A percentile compares a stretch with the other conserved stretches of the same genome.
Evolutionary conservation across 2,888 invertebrate species (phyloP).

Genomic region (Catocala sponsa): DNA sequence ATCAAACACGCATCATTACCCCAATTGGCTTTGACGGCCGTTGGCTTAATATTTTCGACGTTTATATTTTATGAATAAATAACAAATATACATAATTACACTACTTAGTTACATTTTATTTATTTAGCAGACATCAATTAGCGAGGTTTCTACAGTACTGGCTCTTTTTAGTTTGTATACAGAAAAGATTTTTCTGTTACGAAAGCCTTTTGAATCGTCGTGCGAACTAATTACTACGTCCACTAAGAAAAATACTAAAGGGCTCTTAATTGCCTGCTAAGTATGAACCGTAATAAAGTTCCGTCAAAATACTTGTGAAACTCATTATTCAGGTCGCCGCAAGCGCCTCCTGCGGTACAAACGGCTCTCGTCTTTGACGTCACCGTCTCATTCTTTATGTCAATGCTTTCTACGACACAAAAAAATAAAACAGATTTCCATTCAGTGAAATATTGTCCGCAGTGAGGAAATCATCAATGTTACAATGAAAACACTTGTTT

Average conservation of each 20-base stretch:
- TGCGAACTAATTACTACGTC: constrained; percentile 58
- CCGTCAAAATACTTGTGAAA: constrained; percentile 67
- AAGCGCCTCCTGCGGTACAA: constrained; percentile 52
- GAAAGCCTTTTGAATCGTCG: constrained; percentile 46
- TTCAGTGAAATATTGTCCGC: constrained; percentile 40
- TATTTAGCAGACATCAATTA: constrained; percentile 23
- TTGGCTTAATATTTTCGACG: too few species aligned
- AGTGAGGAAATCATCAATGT: constrained; percentile 39
- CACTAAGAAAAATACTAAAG: constrained; percentile 61
- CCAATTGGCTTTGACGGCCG: neutral
- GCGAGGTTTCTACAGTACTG: constrained; percentile 17
- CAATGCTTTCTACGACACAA: constrained; percentile 36
- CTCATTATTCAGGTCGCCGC: constrained; percentile 64
- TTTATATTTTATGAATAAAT: too few species aligned
- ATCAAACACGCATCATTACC: too few species aligned
- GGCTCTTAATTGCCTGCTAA: constrained; percentile 65
- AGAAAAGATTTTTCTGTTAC: constrained; percentile 34
- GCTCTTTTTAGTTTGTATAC: constrained; percentile 19
- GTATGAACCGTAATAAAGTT: constrained; percentile 64
- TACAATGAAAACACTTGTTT: constrained; percentile 49
- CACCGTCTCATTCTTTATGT: constrained; percentile 56
- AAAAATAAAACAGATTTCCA: constrained; percentile 43
- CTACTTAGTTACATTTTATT: constrained; percentile 18
- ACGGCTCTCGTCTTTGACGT: constrained; percentile 56
- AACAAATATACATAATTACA: too few species aligned